Evolutionary conservation across 2,888 invertebrate genomes (phyloP).

Genomic region (Meta bourneti): DNA sequence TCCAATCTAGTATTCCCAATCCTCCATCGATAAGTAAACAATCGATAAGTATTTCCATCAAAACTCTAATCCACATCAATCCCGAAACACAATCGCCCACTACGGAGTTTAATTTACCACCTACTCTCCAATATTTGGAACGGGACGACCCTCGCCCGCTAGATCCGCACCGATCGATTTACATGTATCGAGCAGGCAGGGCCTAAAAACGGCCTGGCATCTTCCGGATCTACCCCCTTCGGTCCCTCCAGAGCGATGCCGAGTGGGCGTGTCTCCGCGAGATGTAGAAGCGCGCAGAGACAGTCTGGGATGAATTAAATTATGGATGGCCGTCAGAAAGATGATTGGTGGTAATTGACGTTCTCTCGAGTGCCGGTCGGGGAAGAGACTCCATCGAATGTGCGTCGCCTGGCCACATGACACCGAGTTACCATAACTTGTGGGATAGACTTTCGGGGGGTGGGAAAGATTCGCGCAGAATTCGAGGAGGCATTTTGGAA

Average conservation of each 20-base stretch:
- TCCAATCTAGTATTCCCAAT: too few species aligned
- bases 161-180: neutral
- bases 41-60: too few species aligned
- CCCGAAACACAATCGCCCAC: too few species aligned
- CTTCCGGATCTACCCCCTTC: slow-evolving; percentile 4
- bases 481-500: neutral
- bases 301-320: slow-evolving; percentile 65
- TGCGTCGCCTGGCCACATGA: slow-evolving; percentile 48
- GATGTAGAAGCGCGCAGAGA: slow-evolving; percentile 10
- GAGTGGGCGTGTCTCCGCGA: slow-evolving; percentile 31
- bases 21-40: too few species aligned
- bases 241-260: neutral
- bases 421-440: slow-evolving; percentile 74
- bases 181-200: neutral
- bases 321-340: slow-evolving; percentile 63
- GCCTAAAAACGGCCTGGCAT: neutral
- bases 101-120: too few species aligned
- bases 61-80: too few species aligned
- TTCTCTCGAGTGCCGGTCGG: slow-evolving; percentile 31
- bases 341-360: slow-evolving; percentile 75
- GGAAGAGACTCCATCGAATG: slow-evolving; percentile 19
- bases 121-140: too few species aligned
- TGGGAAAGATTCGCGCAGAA: neutral
- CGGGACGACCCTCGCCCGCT: neutral
- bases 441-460: neutral